Evolutionary conservation across 2,888 invertebrate genomes (phyloP), one percentile per base, ranked within the genome.

Genomic region (Papilio elwesi): DNA sequence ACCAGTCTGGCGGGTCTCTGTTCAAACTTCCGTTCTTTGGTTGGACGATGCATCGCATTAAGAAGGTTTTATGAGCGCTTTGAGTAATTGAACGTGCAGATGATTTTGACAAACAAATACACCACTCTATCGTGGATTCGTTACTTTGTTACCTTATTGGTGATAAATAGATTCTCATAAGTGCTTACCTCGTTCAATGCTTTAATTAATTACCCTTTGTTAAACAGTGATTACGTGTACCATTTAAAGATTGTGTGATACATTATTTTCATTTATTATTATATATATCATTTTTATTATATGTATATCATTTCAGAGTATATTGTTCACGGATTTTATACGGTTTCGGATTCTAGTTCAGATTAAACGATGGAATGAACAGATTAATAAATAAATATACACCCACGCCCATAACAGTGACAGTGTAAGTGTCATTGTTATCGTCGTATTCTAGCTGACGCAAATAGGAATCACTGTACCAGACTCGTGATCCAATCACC

Each of bases 11-110:
- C 86, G 70, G 79, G 88, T 82, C 80, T 73, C 78, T 82, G 83
- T 82, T 83, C 84, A 86, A 89, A 92, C 91, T 90, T 92, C 92
- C 93, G 91, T 84, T 85, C 82, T 80, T 81, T 89, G 84, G 90
- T 90, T 86, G 81, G 78, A 77, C 83, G 84, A 79, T 26, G 26
- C 26, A 26, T 26, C 75, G 85, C 83, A 76, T 79, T 80, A 26
- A 26, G 26, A 57, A 82, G 82, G 83, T 82, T 85, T 83, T 78
- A 83, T 81, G 78, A 79, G 77, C 75, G 68, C 75, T 73, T 73
- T 71, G 74, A 76, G 75, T 75, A 74, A 76, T 74, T 75, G 76
- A 77, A 77, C 74, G 73, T 74, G 69, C n/a, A 64, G 62, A 77
- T 75, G 71, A 68, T 75, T 74, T 74, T 59, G 57, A 63, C 65